Percentiles rank a stretch among this genome's conserved stretches.
Evolutionary conservation across 2,113 vertebrate genomes (phyloP).

Genomic region (Numida meleagris): DNA sequence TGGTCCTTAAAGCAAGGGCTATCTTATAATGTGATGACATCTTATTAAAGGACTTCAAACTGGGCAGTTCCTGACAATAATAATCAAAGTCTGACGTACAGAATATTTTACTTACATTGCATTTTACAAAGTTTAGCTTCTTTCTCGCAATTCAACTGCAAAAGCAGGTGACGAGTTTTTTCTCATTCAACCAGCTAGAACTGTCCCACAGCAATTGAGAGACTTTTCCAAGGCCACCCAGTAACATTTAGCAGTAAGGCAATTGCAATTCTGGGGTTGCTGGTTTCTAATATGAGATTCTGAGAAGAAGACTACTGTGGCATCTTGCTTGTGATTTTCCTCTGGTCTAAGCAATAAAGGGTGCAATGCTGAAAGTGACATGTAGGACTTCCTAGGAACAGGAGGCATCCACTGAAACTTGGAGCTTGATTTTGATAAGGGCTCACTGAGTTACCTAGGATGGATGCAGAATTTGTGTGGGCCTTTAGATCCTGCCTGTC

Average conservation of each 20-base stretch:
- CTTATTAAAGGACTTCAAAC: background rate
- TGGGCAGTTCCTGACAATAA: background rate
- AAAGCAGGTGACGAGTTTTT: background rate
- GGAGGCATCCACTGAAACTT: background rate
- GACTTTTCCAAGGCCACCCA: background rate
- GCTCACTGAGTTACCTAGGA: background rate
- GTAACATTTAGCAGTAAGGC: background rate
- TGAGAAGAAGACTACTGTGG: background rate
- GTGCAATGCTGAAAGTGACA: background rate
- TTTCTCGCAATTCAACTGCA: background rate
- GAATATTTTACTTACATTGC: rapidly evolving
- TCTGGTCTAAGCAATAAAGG: background rate
- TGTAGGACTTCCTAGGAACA: background rate
- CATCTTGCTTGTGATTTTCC: background rate
- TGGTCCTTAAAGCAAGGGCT: background rate
- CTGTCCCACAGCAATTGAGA: background rate
- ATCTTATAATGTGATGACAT: background rate
- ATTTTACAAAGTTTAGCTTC: background rate
- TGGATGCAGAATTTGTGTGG: background rate
- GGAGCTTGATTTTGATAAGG: background rate
- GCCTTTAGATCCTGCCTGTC: background rate
- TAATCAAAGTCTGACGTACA: background rate
- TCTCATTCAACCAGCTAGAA: background rate
- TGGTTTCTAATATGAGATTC: background rate
- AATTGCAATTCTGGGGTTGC: background rate